phyloP scores from a whole-genome alignment of 2,888 invertebrate genomes.

The Charanyca ferruginea region DNA sequence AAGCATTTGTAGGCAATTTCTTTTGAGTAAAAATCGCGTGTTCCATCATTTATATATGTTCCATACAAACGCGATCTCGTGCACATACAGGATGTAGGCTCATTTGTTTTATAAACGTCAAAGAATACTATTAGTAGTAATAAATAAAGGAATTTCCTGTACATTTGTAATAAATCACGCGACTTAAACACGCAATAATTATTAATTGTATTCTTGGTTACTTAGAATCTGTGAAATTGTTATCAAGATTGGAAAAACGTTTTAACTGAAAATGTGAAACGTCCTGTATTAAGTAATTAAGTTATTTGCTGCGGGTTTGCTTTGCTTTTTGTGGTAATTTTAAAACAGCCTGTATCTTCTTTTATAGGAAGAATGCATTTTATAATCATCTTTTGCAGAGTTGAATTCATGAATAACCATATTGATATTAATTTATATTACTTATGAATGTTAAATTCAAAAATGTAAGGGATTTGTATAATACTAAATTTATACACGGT shows the following conservation, averaged over 20 bases:
- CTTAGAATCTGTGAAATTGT: slow-evolving; percentile 40
- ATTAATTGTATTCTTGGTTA: slow-evolving; percentile 52
- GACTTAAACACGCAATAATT: slow-evolving; percentile 63
- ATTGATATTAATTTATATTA: slow-evolving; percentile 15
- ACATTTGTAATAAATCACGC: slow-evolving; percentile 61
- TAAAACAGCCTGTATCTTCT: neutral
- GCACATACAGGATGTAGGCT: slow-evolving; percentile 59
- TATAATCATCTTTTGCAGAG: neutral
- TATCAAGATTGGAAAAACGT: slow-evolving; percentile 44
- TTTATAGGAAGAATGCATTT: slow-evolving; percentile 6
- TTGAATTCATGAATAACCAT: slow-evolving; percentile 42
- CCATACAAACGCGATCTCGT: slow-evolving; percentile 23
- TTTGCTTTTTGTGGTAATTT: neutral
- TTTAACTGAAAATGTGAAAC: slow-evolving; percentile 21
- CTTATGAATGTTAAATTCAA: slow-evolving; percentile 35
- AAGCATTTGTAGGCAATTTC: too few relatives aligned
- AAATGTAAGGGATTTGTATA: slow-evolving; percentile 15
- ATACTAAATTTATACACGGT: slow-evolving; percentile 12
- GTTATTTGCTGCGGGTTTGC: neutral
- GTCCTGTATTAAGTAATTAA: neutral
- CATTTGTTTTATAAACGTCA: slow-evolving; percentile 72
- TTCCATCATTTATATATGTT: slow-evolving; percentile 16
- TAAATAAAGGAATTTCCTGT: slow-evolving; percentile 63
- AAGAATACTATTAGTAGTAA: slow-evolving; percentile 66
- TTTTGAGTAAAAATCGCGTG: slow-evolving; percentile 53